Evolutionary conservation across 1,140 invertebrate species (phyloP).

Genomic region (Yoshiicerus persimilis): DNA sequence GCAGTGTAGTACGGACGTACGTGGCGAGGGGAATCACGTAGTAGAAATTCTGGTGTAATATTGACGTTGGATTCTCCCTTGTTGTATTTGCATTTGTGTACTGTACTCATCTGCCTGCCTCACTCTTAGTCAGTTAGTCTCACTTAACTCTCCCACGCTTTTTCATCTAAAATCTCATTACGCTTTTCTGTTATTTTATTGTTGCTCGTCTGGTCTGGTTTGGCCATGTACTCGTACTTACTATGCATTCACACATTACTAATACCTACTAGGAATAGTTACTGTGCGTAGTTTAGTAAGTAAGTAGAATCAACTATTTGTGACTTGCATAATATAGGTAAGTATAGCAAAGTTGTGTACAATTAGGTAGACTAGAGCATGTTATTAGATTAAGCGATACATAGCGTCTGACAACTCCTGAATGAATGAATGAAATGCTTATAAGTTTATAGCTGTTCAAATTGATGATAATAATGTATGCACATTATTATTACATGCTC

Average conservation of each 20-base stretch:
- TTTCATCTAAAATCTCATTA: slow-evolving; percentile 6
- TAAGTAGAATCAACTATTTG: background rate
- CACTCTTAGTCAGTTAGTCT: background rate
- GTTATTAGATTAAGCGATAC: background rate
- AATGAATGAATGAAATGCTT: background rate
- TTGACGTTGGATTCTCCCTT: background rate
- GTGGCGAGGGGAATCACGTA: background rate
- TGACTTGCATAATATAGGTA: background rate
- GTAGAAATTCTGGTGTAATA: background rate
- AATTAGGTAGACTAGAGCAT: background rate
- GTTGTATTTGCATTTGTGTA: background rate
- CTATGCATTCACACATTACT: background rate
- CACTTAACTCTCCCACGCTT: background rate
- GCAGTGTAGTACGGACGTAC: background rate
- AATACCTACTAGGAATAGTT: background rate
- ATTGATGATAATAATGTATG: no score
- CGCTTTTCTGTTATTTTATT: background rate
- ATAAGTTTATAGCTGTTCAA: background rate
- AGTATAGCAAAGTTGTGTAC: background rate
- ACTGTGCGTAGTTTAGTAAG: background rate
- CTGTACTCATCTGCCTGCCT: background rate
- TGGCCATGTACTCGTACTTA: background rate
- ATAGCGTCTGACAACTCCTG: background rate
- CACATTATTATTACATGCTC: background rate
- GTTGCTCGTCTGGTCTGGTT: background rate